Base-by-base conservation (phyloP, 2,797 vertebrate genomes). In the Rhabdomys pumilio region DNA sequence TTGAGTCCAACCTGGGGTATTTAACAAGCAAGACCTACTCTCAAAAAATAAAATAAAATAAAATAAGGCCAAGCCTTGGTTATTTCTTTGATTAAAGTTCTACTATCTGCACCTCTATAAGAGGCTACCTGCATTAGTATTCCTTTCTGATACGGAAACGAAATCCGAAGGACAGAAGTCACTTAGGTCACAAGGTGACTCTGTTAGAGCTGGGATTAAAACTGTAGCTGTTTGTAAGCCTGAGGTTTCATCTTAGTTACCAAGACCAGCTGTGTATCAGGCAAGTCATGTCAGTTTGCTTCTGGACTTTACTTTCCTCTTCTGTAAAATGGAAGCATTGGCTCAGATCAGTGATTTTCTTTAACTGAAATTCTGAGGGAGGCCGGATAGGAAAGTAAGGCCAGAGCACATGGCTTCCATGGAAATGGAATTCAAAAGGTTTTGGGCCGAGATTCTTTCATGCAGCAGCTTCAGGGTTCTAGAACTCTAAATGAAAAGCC, bases 311-410 rank as follows among this genome's bases (percentile, higher is more conserved):
- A 84, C 57, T 65, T 93, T 96, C 34, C 59, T 92, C 89, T 65
- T 94, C 50, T 90, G 38, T 67, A 85, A 86, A 95, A 91, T 91
- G 86, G 90, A 89, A 91, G 53, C 63, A 57, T 14, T 93, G 82
- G 34, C 90, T 29, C 77, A 83, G 47, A 50, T 53, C 31, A 86
- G 55, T 80, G 47, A 6, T 77, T 94, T 47, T 90, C 72, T 44
- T 65, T 69, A 95, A 93, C 34, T 84, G 63, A 95, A 93, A 91
- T 91, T 53, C 80, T 69, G 82, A 94, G 67, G 75, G 61, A 93
- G 91, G 72, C 55, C 61, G 67, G 80, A 47, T 61, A 77, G 53
- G 19, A 44, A 90, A 88, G 76, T 3, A 90, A 26, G 38, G 69
- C 50, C 85, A 90, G 65, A 89, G 65, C 44, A 92, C 90, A 73